Percentiles rank a stretch among this genome's conserved stretches.
Conservation (phyloP, 1,140 invertebrate species). For the Laupala kohalensis region DNA sequence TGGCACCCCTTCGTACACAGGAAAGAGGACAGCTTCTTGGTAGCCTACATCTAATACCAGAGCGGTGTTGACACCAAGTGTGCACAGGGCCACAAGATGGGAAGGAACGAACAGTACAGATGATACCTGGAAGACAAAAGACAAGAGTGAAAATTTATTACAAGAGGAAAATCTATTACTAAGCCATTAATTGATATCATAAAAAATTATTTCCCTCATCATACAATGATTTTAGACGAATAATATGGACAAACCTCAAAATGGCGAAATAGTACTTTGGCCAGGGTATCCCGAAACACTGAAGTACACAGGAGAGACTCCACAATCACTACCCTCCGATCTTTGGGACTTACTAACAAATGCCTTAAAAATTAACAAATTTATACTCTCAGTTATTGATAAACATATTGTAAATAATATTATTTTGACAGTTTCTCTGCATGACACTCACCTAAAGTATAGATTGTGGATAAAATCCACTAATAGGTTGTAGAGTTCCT, state of each 20-base stretch:
- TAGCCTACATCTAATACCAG: constrained; percentile 82
- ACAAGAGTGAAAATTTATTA: background rate
- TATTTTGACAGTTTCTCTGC: background rate
- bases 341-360: constrained; percentile 82
- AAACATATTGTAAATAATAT: background rate
- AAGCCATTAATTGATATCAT: background rate
- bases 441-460: constrained; percentile 63
- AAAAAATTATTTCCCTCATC: background rate
- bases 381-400: background rate
- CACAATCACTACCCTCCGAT: constrained; percentile 76
- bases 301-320: constrained; percentile 78
- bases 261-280: constrained; percentile 81
- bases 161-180: background rate
- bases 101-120: constrained; percentile 59
- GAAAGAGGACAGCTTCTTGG: constrained; percentile 64
- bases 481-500: constrained; percentile 71
- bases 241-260: constrained; percentile 78
- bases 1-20: constrained; percentile 73
- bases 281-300: constrained; percentile 68
- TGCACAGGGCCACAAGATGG: constrained; percentile 65
- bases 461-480: constrained; percentile 79
- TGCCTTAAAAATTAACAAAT: constrained; percentile 41
- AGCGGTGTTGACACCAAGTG: constrained; percentile 60
- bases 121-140: constrained; percentile 32
- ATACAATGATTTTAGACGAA: too few relatives aligned